These are phyloP conservation scores for Caenorhabditis panamensis DNA, from an alignment of 2,888 invertebrate species.

Conservation along the genomic window DNA sequence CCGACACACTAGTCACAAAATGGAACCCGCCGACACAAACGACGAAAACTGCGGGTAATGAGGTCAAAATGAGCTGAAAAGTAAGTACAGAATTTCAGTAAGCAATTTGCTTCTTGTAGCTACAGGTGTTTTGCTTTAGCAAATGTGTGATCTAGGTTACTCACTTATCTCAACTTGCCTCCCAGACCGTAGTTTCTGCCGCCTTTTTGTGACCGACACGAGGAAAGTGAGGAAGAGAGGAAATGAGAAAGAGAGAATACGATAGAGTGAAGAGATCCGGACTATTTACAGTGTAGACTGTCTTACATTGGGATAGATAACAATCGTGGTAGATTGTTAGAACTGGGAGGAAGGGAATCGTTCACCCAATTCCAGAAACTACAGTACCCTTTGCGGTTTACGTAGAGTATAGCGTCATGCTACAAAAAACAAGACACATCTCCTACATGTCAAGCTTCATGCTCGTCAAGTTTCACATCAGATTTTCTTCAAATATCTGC, in stretches of 20 bases:
- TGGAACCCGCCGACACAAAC: not conserved
- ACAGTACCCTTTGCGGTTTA: too few relatives aligned
- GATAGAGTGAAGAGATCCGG: not conserved
- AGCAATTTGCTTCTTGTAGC: not conserved
- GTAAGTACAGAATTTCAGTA: not conserved
- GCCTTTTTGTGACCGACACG: conserved; percentile 36
- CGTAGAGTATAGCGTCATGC: too few relatives aligned
- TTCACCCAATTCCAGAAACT: too few relatives aligned
- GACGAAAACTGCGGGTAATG: not conserved
- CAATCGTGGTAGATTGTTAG: too few relatives aligned
- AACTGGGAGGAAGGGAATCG: too few relatives aligned
- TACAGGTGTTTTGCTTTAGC: not conserved
- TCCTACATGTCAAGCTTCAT: too few relatives aligned
- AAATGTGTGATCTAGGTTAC: conserved; percentile 8
- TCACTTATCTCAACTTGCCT: not conserved
- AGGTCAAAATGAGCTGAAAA: not conserved
- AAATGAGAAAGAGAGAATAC: not conserved
- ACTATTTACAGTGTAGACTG: conserved; percentile 1
- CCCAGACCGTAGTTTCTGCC: conserved; percentile 38
- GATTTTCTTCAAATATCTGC: too few relatives aligned
- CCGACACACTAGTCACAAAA: conserved; percentile 2
- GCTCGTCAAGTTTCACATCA: too few relatives aligned
- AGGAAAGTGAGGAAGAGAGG: not conserved
- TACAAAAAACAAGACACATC: too few relatives aligned
- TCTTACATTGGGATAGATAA: too few relatives aligned